Base-by-base conservation (phyloP, 2,797 vertebrate species). In the Melanotaenia pygmaea region DNA sequence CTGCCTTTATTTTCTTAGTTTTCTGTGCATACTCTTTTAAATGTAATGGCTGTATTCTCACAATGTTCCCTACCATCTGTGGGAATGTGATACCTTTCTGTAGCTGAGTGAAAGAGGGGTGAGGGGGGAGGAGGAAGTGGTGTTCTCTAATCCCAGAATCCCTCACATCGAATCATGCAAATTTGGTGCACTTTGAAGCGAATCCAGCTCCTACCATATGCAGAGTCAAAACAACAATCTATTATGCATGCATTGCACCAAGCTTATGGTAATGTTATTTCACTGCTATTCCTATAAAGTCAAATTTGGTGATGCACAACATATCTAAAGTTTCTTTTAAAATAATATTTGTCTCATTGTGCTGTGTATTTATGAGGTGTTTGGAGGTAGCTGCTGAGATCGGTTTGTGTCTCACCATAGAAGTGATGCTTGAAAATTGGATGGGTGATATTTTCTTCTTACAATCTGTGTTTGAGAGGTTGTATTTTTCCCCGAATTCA, bases 141-240 rank as follows among this genome's bases (percentile, higher is more conserved):
- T 92, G 91, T 92, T 94, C 92, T 94, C 91, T 94, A 95, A 95
- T 95, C 94, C 95, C 92, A 91, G 93, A 94, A 94, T 95, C 93
- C 94, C 94, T 95, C 94, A 95, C 93, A 94, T 95, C 90, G 92
- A 94, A 95, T 95, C 94, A 95, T 95, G 94, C 94, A 95, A 95
- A 95, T 95, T 91, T 90, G 90, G 94, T 94, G 92, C 93, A 94
- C 92, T 95, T 95, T 95, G 93, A 95, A 95, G 94, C 92, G 91
- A 94, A 94, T 94, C 94, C 94, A 93, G 93, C 94, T 95, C 92
- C 94, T 91, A 93, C 93, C 92, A 94, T 93, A 94, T 94, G 95
- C 94, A 92, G 90, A 94, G 91, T 93, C 92, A 94, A 95, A 94
- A 95, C 94, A 95, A 95, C 94, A 94, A 93, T 95, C 92, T 94